Conservation (phyloP, 2,888 invertebrate genomes). For the Drosophila kokeensis region DNA sequence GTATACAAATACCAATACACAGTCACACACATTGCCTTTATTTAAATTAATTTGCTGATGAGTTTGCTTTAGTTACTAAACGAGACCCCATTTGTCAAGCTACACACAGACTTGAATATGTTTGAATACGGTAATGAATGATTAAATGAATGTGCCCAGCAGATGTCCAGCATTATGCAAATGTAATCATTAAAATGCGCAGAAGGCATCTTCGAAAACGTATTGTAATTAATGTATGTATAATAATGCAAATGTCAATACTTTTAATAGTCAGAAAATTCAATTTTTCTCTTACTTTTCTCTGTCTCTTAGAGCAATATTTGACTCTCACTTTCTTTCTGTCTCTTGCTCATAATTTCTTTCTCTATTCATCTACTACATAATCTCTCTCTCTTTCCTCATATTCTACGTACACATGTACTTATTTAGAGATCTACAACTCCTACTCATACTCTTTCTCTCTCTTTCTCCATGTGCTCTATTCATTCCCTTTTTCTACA, state of each 20-base stretch:
- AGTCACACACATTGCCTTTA: constrained; percentile 7
- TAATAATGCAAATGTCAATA: neutral
- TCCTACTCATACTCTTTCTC: no score
- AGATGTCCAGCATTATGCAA: neutral
- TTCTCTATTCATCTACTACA: neutral
- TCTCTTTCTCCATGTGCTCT: neutral
- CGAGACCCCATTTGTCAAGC: constrained; percentile 4
- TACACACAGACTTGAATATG: neutral
- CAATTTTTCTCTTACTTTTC: neutral
- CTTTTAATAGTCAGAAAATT: neutral
- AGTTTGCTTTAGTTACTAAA: constrained; percentile 1
- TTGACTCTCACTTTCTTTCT: neutral
- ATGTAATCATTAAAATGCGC: neutral
- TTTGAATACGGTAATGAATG: neutral
- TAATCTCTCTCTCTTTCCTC: no score
- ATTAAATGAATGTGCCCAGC: neutral
- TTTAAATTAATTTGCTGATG: constrained; percentile 31
- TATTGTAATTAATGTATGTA: neutral
- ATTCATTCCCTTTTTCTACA: no score
- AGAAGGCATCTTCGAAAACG: neutral
- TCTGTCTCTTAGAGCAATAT: neutral
- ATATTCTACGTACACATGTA: no score
- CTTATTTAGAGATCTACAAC: no score
- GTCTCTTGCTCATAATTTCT: neutral
- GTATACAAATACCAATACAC: constrained; percentile 4